These are phyloP conservation scores for Diarsia dahlii DNA, from an alignment of 2,888 invertebrate species.

Conservation along the genomic window DNA sequence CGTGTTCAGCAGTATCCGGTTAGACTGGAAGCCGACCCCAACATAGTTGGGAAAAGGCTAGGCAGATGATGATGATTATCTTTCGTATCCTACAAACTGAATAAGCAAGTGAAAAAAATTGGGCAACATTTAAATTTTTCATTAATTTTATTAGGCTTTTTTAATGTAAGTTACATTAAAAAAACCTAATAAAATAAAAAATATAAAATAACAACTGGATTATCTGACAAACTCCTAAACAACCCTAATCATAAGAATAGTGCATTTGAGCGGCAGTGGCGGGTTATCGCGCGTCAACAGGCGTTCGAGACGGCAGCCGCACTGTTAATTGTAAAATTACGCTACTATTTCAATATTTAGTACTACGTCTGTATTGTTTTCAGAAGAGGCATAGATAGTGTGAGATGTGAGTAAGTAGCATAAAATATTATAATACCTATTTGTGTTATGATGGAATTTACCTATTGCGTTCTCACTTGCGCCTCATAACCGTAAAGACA, in stretches of 20 bases:
- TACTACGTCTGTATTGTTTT: constrained; percentile 16
- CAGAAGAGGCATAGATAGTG: not conserved
- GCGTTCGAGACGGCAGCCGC: constrained; percentile 44
- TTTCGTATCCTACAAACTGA: too few relatives aligned
- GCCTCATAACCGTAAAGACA: not conserved
- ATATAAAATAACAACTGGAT: too few relatives aligned
- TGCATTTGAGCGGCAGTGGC: constrained; percentile 66
- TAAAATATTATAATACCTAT: not conserved
- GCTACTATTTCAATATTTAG: constrained; percentile 50
- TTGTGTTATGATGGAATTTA: not conserved
- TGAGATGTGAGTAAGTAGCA: not conserved
- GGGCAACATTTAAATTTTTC: too few relatives aligned
- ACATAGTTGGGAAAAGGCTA: too few relatives aligned
- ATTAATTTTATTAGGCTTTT: too few relatives aligned
- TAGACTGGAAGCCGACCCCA: too few relatives aligned
- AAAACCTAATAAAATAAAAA: too few relatives aligned
- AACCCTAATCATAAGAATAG: constrained; percentile 71
- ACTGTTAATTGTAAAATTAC: constrained; percentile 62
- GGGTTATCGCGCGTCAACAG: constrained; percentile 72
- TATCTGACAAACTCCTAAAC: constrained; percentile 3
- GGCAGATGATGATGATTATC: too few relatives aligned
- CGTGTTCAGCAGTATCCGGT: too few relatives aligned
- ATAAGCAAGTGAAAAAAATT: too few relatives aligned
- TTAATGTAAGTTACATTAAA: too few relatives aligned
- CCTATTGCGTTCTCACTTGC: not conserved